Conservation (phyloP, 2,888 invertebrate species). For the Drosophila anomalipes region DNA sequence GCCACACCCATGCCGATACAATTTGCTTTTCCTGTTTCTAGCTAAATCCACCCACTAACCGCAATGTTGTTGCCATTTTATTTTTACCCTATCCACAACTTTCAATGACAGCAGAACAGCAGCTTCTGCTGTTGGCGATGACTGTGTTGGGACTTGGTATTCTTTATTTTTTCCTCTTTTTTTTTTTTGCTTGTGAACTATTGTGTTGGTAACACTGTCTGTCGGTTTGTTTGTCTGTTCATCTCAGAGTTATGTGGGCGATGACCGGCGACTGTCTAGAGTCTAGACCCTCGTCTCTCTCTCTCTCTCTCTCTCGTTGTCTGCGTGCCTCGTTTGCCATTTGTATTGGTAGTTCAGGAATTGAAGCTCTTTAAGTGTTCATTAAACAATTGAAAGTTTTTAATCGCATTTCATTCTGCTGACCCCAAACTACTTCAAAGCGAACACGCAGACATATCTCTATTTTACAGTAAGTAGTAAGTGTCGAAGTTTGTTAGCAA, state of each 20-base stretch:
- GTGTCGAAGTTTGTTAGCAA: slow-evolving; percentile 34
- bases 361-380: slow-evolving; percentile 71
- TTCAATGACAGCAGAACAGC: slow-evolving; percentile 20
- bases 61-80: slow-evolving; percentile 67
- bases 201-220: slow-evolving; percentile 18
- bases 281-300: slow-evolving; percentile 1
- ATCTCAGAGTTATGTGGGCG: slow-evolving; percentile 63
- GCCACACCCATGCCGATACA: slow-evolving; percentile 1
- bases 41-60: slow-evolving; percentile 43
- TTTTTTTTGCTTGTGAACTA: slow-evolving; percentile 42
- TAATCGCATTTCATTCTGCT: slow-evolving; percentile 55
- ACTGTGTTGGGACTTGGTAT: slow-evolving; percentile 50
- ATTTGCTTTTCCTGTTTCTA: slow-evolving; percentile 27
- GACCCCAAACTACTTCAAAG: slow-evolving; percentile 13
- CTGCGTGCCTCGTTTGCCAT: slow-evolving; percentile 24
- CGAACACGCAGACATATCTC: not conserved
- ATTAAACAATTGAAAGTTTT: slow-evolving; percentile 77
- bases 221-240: slow-evolving; percentile 39
- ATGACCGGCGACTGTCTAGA: slow-evolving; percentile 71
- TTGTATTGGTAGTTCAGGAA: slow-evolving; percentile 57
- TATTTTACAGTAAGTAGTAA: slow-evolving; percentile 27
- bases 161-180: not conserved
- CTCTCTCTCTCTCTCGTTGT: not conserved
- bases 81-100: slow-evolving; percentile 32
- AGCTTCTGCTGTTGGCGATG: slow-evolving; percentile 33